These are phyloP conservation scores for Sphaerodactylus townsendi DNA, from an alignment of 2,113 vertebrate species.

Conservation along the genomic window DNA sequence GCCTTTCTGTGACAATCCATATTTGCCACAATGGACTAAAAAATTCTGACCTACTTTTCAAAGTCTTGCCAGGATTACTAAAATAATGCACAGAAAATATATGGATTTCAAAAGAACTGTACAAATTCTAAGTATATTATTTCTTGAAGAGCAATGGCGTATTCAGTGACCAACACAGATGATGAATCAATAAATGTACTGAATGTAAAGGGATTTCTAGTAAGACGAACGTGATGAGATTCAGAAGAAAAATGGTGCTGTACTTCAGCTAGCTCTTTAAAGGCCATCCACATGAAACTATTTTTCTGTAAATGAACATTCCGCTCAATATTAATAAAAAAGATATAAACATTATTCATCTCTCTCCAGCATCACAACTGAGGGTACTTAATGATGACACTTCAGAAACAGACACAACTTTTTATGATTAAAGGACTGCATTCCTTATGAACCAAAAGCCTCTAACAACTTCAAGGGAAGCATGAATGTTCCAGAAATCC, in stretches of 20 bases:
- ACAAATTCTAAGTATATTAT: neutral
- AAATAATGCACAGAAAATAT: neutral
- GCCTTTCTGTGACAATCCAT: constrained; percentile 63
- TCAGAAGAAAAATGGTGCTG: constrained; percentile 20
- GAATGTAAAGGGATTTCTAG: neutral
- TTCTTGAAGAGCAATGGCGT: neutral
- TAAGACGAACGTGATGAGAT: neutral
- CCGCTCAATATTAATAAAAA: constrained; percentile 32
- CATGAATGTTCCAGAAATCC: constrained; percentile 8
- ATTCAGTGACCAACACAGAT: neutral
- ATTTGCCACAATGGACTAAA: neutral
- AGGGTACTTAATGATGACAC: constrained; percentile 37
- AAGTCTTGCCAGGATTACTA: neutral
- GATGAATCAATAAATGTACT: neutral
- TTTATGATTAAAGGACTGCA: neutral
- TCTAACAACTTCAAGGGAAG: constrained; percentile 7
- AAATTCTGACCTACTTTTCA: neutral
- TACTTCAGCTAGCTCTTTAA: constrained; percentile 38
- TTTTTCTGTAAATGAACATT: constrained; percentile 40
- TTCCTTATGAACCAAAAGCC: constrained; percentile 38
- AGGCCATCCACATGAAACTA: constrained; percentile 42
- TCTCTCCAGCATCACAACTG: constrained; percentile 40
- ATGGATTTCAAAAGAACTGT: neutral
- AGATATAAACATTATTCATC: constrained; percentile 40
- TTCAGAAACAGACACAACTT: constrained; percentile 18